phyloP scores from a whole-genome alignment of 2,888 invertebrate species.

The Epistrophe eligans region DNA sequence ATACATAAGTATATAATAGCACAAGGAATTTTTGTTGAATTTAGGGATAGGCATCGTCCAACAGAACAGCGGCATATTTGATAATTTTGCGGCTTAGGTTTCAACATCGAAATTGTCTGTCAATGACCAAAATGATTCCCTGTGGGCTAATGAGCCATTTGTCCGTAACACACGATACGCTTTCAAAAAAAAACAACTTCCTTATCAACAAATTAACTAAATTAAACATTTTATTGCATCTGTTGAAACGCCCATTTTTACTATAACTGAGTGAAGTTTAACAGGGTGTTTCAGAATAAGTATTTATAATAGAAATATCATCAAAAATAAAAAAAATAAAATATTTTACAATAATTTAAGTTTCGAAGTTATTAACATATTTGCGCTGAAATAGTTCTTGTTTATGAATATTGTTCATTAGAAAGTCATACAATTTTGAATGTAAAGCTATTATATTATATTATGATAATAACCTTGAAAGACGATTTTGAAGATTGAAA shows the following conservation, averaged over 20 bases:
- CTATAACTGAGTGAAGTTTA: neutral
- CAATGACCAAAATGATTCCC: constrained; percentile 12
- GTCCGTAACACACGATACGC: constrained; percentile 22
- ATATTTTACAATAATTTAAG: no score
- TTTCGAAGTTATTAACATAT: no score
- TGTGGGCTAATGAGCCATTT: constrained; percentile 29
- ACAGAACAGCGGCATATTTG: neutral
- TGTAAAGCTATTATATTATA: no score
- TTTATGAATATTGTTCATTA: no score
- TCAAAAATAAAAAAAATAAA: no score
- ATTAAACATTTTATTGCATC: constrained; percentile 19
- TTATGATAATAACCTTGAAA: no score
- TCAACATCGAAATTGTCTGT: constrained; percentile 14
- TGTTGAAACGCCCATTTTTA: constrained; percentile 33
- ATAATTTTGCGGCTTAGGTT: constrained; percentile 26
- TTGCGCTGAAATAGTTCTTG: no score
- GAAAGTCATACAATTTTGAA: no score
- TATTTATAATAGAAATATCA: no score
- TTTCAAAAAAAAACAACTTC: neutral
- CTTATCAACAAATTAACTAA: constrained; percentile 40
- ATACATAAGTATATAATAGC: neutral
- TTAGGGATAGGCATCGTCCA: constrained; percentile 9
- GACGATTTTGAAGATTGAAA: no score
- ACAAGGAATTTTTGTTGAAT: constrained; percentile 3
- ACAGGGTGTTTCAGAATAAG: constrained; percentile 6